Conservation (phyloP, 2,888 invertebrate species). For the Tipula vernalis region DNA sequence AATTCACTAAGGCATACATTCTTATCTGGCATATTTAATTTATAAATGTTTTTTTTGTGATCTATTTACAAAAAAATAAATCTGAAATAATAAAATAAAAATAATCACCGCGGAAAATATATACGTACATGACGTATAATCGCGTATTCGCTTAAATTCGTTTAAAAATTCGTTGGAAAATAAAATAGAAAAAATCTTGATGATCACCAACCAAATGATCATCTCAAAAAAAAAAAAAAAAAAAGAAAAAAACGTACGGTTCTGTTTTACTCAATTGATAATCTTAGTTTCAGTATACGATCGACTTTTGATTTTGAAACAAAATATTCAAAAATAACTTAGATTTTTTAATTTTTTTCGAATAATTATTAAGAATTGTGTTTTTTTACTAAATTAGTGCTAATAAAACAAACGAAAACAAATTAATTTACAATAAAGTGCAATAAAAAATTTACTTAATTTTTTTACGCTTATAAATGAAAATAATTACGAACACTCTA, state of each 20-base stretch:
- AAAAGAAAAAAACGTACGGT: not conserved
- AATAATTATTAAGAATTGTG: not conserved
- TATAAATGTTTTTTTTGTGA: not conserved
- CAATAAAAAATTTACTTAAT: not conserved
- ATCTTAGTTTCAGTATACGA: not conserved
- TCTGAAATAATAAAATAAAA: not conserved
- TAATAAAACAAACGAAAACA: not conserved
- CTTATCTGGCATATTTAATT: not conserved
- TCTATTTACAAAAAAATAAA: not conserved
- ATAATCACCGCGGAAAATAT: not conserved
- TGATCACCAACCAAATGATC: not conserved
- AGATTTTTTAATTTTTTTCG: not conserved
- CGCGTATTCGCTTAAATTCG: not conserved
- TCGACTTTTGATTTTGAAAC: not conserved
- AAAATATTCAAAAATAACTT: not conserved
- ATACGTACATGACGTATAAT: not conserved
- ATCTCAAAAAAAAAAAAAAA: not conserved
- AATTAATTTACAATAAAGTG: not conserved
- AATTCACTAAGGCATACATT: not conserved
- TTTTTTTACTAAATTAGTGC: not conserved
- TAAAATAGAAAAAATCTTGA: not conserved
- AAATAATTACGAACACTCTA: not conserved
- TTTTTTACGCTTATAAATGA: not conserved
- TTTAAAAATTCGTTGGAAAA: not conserved
- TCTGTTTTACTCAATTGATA: not conserved